Conservation (phyloP, 2,888 invertebrate species). For the Cerceris rybyensis region DNA sequence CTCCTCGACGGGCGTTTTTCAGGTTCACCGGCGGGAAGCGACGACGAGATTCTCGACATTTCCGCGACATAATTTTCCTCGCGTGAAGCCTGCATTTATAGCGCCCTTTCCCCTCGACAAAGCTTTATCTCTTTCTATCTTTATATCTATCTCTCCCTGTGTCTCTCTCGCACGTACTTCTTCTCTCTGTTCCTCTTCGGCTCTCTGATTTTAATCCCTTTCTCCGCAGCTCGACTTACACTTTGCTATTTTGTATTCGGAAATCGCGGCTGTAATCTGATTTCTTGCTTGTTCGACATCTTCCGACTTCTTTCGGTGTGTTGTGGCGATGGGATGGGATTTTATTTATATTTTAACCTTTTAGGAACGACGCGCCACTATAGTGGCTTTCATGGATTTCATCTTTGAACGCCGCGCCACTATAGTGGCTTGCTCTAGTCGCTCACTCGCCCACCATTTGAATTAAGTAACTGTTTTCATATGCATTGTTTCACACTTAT, state of each 20-base stretch:
- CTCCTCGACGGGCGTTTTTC: slow-evolving; percentile 41
- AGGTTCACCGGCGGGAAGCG: slow-evolving; percentile 37
- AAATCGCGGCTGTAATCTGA: not conserved
- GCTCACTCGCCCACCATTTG: too few relatives aligned
- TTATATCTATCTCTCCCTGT: not conserved
- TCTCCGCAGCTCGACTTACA: not conserved
- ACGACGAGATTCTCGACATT: slow-evolving; percentile 42
- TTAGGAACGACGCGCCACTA: too few relatives aligned
- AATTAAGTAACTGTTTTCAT: too few relatives aligned
- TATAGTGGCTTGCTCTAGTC: too few relatives aligned
- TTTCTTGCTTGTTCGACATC: not conserved
- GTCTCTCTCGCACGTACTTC: not conserved
- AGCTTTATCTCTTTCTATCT: not conserved
- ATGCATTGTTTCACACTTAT: too few relatives aligned
- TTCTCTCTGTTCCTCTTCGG: not conserved
- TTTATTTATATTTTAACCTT: too few relatives aligned
- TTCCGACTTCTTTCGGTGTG: not conserved
- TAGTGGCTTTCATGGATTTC: too few relatives aligned
- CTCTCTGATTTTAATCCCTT: not conserved
- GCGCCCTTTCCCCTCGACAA: not conserved
- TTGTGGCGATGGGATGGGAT: too few relatives aligned
- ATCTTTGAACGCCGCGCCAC: too few relatives aligned
- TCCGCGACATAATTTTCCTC: slow-evolving; percentile 47
- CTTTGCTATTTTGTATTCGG: too few relatives aligned
- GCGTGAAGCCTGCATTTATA: slow-evolving; percentile 9